A percentile compares a stretch with the other conserved stretches of the same genome.
These are phyloP conservation scores for Cirrhinus molitorella DNA, from an alignment of 2,797 vertebrate genomes.

Conservation along the genomic window DNA sequence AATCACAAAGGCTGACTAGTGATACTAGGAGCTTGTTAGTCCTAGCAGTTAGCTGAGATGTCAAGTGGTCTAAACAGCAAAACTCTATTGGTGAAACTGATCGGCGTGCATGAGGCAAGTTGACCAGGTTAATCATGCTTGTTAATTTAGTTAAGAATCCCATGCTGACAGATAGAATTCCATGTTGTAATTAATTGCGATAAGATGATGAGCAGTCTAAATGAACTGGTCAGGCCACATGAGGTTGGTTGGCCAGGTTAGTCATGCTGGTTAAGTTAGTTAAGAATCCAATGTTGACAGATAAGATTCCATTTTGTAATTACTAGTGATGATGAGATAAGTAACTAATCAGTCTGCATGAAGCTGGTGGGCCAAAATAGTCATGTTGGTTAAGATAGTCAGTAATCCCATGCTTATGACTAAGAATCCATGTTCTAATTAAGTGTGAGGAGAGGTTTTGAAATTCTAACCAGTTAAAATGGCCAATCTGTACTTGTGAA, in stretches of 20 bases:
- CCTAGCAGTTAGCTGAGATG: not conserved
- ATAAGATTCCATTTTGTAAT: not conserved
- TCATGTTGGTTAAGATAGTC: not conserved
- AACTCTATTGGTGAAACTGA: not conserved
- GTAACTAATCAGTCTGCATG: no score
- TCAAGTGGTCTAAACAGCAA: not conserved
- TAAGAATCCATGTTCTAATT: not conserved
- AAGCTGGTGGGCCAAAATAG: not conserved
- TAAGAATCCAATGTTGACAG: not conserved
- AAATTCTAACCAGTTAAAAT: no score
- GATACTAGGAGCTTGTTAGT: not conserved
- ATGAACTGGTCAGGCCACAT: not conserved
- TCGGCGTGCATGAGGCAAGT: not conserved
- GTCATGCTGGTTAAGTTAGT: not conserved
- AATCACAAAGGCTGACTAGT: not conserved
- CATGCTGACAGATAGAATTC: not conserved
- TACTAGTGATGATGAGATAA: no score
- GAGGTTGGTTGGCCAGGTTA: not conserved
- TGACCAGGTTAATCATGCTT: not conserved
- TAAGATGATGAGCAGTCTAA: not conserved
- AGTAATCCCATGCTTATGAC: not conserved
- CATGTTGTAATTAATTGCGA: not conserved
- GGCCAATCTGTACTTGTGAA: no score
- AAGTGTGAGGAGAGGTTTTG: not conserved
- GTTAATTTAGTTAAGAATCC: not conserved